Conservation (phyloP, 2,113 vertebrate genomes). For the Melanostigma gelatinosum region DNA sequence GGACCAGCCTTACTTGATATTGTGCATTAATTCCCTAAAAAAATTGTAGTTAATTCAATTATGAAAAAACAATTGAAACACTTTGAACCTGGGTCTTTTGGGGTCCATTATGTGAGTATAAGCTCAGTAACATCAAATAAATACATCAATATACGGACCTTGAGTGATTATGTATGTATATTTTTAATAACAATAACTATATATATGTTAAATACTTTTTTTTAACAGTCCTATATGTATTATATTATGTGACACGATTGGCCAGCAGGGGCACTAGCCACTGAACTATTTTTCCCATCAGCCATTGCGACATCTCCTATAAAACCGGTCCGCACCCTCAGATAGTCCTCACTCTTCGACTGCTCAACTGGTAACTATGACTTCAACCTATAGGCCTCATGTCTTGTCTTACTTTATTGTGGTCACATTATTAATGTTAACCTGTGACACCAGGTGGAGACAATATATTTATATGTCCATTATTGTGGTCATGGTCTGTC, state of each 20-base stretch:
- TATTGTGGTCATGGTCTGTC: no score
- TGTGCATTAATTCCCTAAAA: no score
- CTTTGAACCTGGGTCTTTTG: not conserved
- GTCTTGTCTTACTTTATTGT: no score
- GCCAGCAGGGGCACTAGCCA: slow-evolving; percentile 12
- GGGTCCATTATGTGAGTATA: not conserved
- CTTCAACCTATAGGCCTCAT: fast-evolving
- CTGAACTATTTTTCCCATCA: slow-evolving; percentile 62
- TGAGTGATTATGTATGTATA: not conserved
- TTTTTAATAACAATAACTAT: not conserved
- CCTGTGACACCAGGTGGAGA: fast-evolving
- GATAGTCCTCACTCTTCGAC: slow-evolving; percentile 35
- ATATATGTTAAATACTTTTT: not conserved
- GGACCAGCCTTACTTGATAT: not conserved
- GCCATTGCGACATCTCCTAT: slow-evolving; percentile 65
- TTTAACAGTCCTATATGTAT: no score
- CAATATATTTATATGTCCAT: fast-evolving
- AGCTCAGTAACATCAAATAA: not conserved
- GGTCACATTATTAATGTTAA: fast-evolving
- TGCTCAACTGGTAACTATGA: fast-evolving
- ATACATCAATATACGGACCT: not conserved
- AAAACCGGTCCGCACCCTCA: slow-evolving; percentile 30
- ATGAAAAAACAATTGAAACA: not conserved
- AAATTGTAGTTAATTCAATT: not conserved
- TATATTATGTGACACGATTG: not conserved